Conservation (phyloP, 2,888 invertebrate genomes). For the Terebella lapidaria region DNA sequence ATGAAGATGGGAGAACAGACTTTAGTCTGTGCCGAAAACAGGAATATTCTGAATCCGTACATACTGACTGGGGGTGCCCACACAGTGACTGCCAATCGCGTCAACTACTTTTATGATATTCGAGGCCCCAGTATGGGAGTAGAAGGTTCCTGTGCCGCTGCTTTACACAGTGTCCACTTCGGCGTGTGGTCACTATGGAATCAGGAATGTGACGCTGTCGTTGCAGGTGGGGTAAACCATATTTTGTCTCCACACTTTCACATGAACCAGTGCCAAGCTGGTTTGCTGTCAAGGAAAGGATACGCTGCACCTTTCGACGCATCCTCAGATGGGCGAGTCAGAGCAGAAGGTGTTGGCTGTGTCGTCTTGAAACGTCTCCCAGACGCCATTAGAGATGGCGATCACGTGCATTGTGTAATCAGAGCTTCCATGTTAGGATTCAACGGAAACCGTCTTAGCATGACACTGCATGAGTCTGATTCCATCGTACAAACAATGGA, state of each 20-base stretch:
- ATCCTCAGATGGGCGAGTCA: constrained; percentile 44
- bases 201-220: constrained; percentile 26
- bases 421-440: constrained; percentile 36
- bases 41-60: constrained; percentile 15
- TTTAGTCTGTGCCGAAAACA: constrained; percentile 8
- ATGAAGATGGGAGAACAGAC: constrained; percentile 16
- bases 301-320: constrained; percentile 42
- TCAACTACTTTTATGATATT: constrained; percentile 35
- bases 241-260: constrained; percentile 35
- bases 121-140: constrained; percentile 37
- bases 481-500: constrained; percentile 13
- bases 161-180: constrained; percentile 21
- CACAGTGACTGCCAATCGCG: constrained; percentile 29
- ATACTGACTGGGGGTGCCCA: constrained; percentile 21
- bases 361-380: constrained; percentile 36
- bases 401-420: constrained; percentile 31
- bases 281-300: constrained; percentile 42
- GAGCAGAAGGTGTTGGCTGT: constrained; percentile 46
- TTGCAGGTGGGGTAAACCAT: constrained; percentile 39
- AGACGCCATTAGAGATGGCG: constrained; percentile 24
- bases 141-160: constrained; percentile 39
- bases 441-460: constrained; percentile 39
- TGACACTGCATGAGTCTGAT: constrained; percentile 28
- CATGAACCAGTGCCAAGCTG: constrained; percentile 29
- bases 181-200: constrained; percentile 15